Conservation (phyloP, 92 coral and sea anemone genomes). For the Micromussa lordhowensis region DNA sequence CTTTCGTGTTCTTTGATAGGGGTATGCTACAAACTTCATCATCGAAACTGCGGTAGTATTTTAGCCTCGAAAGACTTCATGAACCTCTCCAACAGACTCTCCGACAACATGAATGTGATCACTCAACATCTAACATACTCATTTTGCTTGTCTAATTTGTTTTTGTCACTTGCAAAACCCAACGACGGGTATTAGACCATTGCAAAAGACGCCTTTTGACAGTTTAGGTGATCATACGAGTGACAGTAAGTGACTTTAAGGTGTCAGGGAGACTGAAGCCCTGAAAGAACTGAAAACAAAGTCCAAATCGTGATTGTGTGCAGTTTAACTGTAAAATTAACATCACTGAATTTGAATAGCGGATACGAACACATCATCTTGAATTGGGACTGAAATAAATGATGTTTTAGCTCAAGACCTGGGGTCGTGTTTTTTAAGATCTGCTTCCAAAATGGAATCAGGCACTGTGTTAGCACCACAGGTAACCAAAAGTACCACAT, state of each 20-base stretch:
- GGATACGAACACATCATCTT: neutral
- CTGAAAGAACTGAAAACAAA: neutral
- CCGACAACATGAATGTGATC: neutral
- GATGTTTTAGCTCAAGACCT: neutral
- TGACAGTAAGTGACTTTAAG: constrained; percentile 8
- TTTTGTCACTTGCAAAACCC: neutral
- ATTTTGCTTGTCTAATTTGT: neutral
- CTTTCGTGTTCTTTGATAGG: too few relatives aligned
- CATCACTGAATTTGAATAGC: neutral
- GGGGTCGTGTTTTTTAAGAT: neutral
- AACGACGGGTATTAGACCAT: constrained; percentile 17
- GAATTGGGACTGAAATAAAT: neutral
- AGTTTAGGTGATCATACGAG: neutral
- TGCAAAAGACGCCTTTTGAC: constrained; percentile 4
- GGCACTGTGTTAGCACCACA: neutral
- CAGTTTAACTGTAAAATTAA: neutral
- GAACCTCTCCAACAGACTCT: too few relatives aligned
- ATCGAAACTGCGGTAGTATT: too few relatives aligned
- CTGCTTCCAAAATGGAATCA: neutral
- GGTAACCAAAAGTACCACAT: too few relatives aligned
- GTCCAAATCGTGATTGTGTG: neutral
- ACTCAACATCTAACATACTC: neutral
- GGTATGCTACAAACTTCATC: too few relatives aligned
- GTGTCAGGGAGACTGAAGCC: neutral
- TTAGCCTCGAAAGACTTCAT: too few relatives aligned